Evolutionary conservation across 2,113 vertebrate genomes (phyloP), one percentile per base, ranked within the genome.

Genomic region (Boulengerochromis microlepis): DNA sequence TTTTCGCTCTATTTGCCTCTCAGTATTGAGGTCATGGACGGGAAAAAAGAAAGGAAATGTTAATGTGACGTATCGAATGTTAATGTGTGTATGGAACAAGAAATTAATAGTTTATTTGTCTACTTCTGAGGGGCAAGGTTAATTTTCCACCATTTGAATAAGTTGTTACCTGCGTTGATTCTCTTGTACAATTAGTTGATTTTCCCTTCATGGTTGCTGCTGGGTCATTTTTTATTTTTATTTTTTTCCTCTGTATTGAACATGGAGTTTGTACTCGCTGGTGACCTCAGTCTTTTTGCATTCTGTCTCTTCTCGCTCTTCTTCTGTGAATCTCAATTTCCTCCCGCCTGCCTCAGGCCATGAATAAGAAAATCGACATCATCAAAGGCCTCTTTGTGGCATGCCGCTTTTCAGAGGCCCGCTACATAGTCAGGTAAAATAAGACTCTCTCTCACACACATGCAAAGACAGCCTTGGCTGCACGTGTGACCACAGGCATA

Each of bases 331-430:
- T 95, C 92, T 94, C 95, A 93, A 86, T 93, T 95, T 88, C 84
- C 82, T 80, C 64, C 87, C 3, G 57, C 82, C 80, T 13, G 87
- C 90, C 93, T 81, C 94, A 99, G 98, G 97, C 97, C 86, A 98
- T 97, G 95, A 96, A 97, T 96, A 99, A 97, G 96, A 99, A 98
- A 96, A 98, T 98, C 24, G 97, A 98, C 66, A 96, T 98, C 93
- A 98, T 99, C 94, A 98, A 98, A 95, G 96, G 97, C 52, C 96
- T 99, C 86, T 98, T 98, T 93, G 98, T 98, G 18, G 98, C 98
- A 2, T 98, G 98, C 87, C 97, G 97, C 71, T 97, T 97, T 85
- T 97, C 97, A 0, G 98, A 99, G 91, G 98, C 98, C 33, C 96
- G 98, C 52, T 98, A 96, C 91, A 97, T 98, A 4, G 96, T 98